Evolutionary conservation across 2,797 vertebrate species (phyloP).

Genomic region (Clarias pachynema): DNA sequence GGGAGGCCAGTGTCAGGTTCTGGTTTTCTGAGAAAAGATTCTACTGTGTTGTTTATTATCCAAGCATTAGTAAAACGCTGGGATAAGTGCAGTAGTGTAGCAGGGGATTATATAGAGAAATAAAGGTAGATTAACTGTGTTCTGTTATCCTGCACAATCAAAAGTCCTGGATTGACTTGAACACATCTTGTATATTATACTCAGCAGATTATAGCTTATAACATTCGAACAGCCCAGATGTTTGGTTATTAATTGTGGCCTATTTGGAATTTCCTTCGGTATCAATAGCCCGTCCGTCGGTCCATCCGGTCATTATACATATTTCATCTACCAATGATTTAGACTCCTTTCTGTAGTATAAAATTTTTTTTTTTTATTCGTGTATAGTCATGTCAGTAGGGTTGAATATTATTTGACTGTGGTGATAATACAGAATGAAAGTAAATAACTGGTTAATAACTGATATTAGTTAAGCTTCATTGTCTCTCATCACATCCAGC

Average conservation of each 20-base stretch:
- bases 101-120: no score
- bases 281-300: no score
- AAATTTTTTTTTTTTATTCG: background rate
- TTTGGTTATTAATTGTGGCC: constrained; percentile 24
- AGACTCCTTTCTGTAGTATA: background rate
- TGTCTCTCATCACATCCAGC: constrained; percentile 56
- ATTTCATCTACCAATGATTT: constrained; percentile 17
- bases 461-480: constrained; percentile 32
- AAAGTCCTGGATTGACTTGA: no score
- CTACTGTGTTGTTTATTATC: no score
- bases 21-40: no score
- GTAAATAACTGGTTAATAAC: background rate
- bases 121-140: no score
- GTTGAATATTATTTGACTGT: background rate
- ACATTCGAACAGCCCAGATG: background rate
- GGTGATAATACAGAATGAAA: background rate
- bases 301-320: background rate
- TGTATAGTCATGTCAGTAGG: constrained; percentile 13
- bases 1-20: no score
- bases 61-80: no score
- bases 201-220: background rate
- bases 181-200: no score
- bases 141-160: no score
- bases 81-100: no score
- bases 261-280: no score